Base-by-base conservation (phyloP, 2,113 vertebrate genomes). In the Puntigrus tetrazona region DNA sequence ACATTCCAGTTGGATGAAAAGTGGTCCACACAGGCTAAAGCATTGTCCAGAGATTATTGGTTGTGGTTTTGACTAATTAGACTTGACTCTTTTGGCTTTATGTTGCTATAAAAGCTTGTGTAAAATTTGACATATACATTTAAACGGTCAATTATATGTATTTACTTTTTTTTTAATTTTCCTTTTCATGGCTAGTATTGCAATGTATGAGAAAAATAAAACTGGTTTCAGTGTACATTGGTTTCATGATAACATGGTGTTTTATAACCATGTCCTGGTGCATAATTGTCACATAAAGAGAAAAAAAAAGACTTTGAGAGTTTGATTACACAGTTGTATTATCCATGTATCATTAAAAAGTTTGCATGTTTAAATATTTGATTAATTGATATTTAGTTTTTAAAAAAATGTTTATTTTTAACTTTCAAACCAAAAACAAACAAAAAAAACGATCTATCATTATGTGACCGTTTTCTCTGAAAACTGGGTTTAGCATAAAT, bases 1-100 rank as follows among this genome's bases (percentile, higher is more conserved):
- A 29, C 29, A 41, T 47, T 78, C 29, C 31, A 78, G 69, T 73
- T 72, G 83, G 83, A 72, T 31, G 22, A 70, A 78, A 78, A 7
- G 63, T 70, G 25, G 16, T 55, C 31, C 59, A 84, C 9, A 47
- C 10, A 16, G 31, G 52, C 6, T 59, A 36, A 61, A 74, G 50
- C 20, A 50, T 63, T 84, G 57, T 43, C 27, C 14, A 50, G 25
- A 83, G 38, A 61, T 67, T 77, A 67, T 65, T 41, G 4, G 25
- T 63, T 41, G 27, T 25, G n/a, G 8, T 74, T 52, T 4, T 22
- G 10, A 52, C 43, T 47, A 13, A 52, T 31, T 34, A 38, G 63
- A 69, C 25, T 20, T 65, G 57, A 41, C 22, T 18, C 4, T 7
- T 81, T 70, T 69, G 31, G 20, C 3, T n/a, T 57, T 57, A 57